These are phyloP conservation scores for Popillia japonica DNA, from an alignment of 1,140 invertebrate genomes.

Conservation along the genomic window DNA sequence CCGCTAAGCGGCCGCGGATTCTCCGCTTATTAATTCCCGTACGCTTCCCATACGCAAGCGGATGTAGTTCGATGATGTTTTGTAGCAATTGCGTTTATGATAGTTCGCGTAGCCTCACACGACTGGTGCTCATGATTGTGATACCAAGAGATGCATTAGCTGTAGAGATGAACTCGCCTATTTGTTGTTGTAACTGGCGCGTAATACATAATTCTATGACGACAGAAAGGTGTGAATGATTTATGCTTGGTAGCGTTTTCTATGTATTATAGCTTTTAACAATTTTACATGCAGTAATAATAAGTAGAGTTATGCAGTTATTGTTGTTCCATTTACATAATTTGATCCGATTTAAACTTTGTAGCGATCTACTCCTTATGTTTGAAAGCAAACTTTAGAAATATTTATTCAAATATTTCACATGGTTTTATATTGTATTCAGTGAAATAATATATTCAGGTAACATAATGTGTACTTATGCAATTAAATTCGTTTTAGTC, in stretches of 20 bases:
- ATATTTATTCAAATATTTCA: too few relatives aligned
- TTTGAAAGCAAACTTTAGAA: too few relatives aligned
- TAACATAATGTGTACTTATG: too few relatives aligned
- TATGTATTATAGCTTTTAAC: neutral
- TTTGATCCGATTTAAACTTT: too few relatives aligned
- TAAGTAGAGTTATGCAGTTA: too few relatives aligned
- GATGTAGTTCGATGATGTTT: slow-evolving; percentile 21
- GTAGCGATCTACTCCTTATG: too few relatives aligned
- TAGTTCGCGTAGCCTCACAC: neutral
- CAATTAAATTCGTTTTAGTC: too few relatives aligned
- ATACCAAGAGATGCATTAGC: neutral
- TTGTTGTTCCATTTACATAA: too few relatives aligned
- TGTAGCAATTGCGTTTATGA: slow-evolving; percentile 6
- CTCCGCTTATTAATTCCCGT: slow-evolving; percentile 38
- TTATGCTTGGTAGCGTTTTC: neutral
- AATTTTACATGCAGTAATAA: neutral
- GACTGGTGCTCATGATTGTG: neutral
- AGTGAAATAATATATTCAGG: too few relatives aligned
- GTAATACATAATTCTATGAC: neutral
- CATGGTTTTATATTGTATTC: too few relatives aligned
- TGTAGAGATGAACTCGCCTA: neutral
- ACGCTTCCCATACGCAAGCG: slow-evolving; percentile 42
- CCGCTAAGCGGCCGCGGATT: slow-evolving; percentile 49
- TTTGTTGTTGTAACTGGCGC: neutral
- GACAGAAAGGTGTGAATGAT: neutral